These are phyloP conservation scores for Ceyx melanurus DNA, from an alignment of 2,113 vertebrate genomes.

Conservation along the genomic window DNA sequence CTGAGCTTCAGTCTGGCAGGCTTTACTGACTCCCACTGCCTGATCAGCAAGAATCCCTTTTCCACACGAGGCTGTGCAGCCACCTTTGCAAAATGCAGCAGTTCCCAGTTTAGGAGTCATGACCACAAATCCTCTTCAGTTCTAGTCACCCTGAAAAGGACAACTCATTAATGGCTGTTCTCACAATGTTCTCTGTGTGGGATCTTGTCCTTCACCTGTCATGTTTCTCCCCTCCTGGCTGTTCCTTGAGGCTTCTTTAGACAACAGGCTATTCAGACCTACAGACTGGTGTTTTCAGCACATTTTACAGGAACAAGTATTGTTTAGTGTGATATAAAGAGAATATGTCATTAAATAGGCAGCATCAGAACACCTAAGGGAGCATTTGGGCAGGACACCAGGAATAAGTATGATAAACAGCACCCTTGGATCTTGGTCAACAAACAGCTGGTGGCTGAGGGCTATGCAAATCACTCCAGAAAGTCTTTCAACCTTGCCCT, in stretches of 20 bases:
- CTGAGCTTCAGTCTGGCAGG: background rate
- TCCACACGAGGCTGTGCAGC: background rate
- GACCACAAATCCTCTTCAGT: background rate
- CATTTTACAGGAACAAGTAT: background rate
- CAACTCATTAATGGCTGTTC: background rate
- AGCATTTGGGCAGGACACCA: background rate
- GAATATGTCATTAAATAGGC: background rate
- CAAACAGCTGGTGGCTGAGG: background rate
- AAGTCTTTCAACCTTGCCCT: background rate
- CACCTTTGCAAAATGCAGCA: background rate
- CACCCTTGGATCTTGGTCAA: background rate
- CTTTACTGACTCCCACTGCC: background rate
- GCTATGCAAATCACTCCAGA: background rate
- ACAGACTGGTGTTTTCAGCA: background rate
- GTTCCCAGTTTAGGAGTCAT: background rate
- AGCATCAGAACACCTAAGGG: background rate
- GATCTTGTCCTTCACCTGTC: background rate
- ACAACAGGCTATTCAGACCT: background rate
- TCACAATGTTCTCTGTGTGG: background rate
- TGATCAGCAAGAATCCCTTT: background rate
- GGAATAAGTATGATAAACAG: background rate
- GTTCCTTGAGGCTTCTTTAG: background rate
- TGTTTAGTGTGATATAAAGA: background rate
- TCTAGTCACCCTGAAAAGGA: background rate
- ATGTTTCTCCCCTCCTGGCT: background rate